Conservation (phyloP, 2,797 vertebrate species). For the Loriculus beryllinus region DNA sequence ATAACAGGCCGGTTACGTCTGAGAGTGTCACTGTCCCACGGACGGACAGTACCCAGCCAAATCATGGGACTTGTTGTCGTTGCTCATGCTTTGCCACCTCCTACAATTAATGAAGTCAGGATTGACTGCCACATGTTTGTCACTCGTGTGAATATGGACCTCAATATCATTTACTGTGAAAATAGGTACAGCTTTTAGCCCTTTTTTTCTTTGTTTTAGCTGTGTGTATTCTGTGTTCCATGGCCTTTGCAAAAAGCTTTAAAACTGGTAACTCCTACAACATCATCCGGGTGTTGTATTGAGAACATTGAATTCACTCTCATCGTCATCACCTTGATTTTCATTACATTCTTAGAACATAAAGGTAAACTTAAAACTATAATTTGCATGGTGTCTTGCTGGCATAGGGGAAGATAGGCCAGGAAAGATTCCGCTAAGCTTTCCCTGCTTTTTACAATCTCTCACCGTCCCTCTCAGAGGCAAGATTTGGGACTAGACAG, state of each 20-base stretch:
- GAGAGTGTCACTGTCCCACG: constrained; percentile 91
- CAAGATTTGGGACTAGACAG: constrained; percentile 19
- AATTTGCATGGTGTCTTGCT: neutral
- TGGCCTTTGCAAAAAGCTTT: neutral
- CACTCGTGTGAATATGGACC: constrained; percentile 98
- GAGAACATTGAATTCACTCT: neutral
- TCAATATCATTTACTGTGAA: constrained; percentile 99
- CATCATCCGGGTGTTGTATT: neutral
- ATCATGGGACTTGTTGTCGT: constrained; percentile 98
- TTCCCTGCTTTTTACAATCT: neutral
- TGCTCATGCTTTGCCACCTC: constrained; percentile 94
- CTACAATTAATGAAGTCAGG: constrained; percentile 98
- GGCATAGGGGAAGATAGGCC: neutral
- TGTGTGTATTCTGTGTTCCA: neutral
- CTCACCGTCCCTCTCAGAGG: neutral
- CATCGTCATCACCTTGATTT: neutral
- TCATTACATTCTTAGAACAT: neutral
- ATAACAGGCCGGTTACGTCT: constrained; percentile 94
- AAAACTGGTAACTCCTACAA: neutral
- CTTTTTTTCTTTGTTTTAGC: constrained; percentile 13
- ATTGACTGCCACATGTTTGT: constrained; percentile 99
- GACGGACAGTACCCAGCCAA: constrained; percentile 90
- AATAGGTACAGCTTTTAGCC: constrained; percentile 86
- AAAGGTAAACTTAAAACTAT: neutral
- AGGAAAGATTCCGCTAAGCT: neutral